A percentile compares a stretch with the other conserved stretches of the same genome.
Evolutionary conservation across 2,797 vertebrate genomes (phyloP).

Genomic region (Syngnathus acus): DNA sequence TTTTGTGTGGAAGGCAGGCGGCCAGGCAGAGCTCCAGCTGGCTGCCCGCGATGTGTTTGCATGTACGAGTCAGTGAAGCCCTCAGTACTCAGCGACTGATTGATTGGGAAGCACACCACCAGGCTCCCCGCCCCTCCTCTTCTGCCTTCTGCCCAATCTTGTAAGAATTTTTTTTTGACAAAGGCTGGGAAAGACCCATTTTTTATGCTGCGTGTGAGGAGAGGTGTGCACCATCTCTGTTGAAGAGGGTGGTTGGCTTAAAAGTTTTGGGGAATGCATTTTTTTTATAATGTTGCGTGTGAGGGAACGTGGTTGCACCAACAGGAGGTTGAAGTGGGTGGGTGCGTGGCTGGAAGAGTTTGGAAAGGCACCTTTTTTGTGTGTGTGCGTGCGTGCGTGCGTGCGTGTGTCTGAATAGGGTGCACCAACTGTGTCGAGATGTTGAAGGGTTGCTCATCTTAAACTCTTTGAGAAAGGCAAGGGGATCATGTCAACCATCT

Average conservation of each 20-base stretch:
- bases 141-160: conserved; percentile 19
- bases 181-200: neutral
- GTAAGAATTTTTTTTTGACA: neutral
- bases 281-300: neutral
- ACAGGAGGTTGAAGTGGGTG: neutral
- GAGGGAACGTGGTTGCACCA: too few species aligned
- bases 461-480: too few species aligned
- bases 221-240: too few species aligned
- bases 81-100: conserved; percentile 49
- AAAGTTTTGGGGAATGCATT: neutral
- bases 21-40: conserved; percentile 62
- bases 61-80: conserved; percentile 56
- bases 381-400: too few species aligned
- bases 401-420: too few species aligned
- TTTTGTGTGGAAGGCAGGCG: conserved; percentile 6
- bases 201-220: too few species aligned
- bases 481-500: too few species aligned
- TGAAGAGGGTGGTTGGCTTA: neutral
- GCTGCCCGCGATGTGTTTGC: conserved; percentile 49
- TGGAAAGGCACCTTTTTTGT: too few species aligned
- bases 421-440: neutral
- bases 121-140: neutral
- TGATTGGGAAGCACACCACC: conserved; percentile 51
- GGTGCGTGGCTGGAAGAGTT: too few species aligned
- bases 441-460: too few species aligned